These are phyloP conservation scores for Melitaea athalia DNA, from an alignment of 2,888 invertebrate species.

Conservation along the genomic window DNA sequence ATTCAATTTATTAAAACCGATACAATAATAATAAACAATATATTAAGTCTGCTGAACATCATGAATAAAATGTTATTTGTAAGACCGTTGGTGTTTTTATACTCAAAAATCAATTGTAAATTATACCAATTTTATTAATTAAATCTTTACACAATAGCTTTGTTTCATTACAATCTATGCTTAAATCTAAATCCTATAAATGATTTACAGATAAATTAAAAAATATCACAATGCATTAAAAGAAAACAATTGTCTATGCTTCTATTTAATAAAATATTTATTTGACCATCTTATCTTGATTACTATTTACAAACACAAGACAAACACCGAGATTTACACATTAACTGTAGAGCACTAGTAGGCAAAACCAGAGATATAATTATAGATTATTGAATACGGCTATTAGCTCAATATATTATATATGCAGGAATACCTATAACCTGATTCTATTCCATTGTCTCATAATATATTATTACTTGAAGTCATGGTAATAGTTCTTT, in stretches of 20 bases:
- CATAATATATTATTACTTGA: no score
- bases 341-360: no score
- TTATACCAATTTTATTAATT: slow-evolving; percentile 5
- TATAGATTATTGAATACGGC: no score
- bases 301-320: neutral
- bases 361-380: no score
- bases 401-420: no score
- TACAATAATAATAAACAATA: neutral
- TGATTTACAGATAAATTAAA: neutral
- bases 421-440: no score
- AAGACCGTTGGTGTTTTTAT: neutral
- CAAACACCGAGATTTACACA: no score
- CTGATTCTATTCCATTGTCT: no score
- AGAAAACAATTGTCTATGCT: neutral
- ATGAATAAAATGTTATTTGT: neutral
- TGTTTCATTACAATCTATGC: slow-evolving; percentile 9
- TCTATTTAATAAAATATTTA: neutral
- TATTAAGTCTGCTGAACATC: neutral
- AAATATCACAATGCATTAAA: slow-evolving; percentile 7
- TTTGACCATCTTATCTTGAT: neutral
- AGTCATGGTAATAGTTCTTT: no score
- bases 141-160: slow-evolving; percentile 8
- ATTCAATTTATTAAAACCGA: neutral
- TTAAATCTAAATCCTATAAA: slow-evolving; percentile 1
- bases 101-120: slow-evolving; percentile 5